Evolutionary conservation across 2,113 vertebrate genomes (phyloP), one percentile per base, ranked within the genome.

Genomic region (Neotragus moschatus): DNA sequence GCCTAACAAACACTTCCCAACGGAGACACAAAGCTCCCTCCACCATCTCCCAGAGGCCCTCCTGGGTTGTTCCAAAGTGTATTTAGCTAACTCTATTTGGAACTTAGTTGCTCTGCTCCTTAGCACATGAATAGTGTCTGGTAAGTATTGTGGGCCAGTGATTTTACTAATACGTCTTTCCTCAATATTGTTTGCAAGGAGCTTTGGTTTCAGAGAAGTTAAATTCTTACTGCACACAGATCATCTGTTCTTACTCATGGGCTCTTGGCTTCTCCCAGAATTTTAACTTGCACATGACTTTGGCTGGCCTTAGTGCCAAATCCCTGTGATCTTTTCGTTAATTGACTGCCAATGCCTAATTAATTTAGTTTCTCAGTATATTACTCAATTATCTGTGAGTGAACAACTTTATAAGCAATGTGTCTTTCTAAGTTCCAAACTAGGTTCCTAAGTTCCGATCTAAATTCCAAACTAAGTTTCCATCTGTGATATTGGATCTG

Each of bases 341-440:
- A 79, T 30, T 43, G 16, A 51, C 55, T 45, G 51, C 93, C 26
- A 26, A 82, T 86, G 45, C 47, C 66, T 77, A 77, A 91, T 79
- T 86, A 84, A 90, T 87, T 98, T 90, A 30, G 14, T 56, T 88
- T 88, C 25, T 85, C 53, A 36, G 45, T 49, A 23, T 63, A 39
- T 49, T 88, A 75, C 23, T 94, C 47, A 53, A 12, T 79, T 53
- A 91, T 51, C 79, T 79, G 49, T 53, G 45, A 61, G 25, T 84
- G n/a, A 77, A 75, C 84, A 47, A 66, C 25, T 89, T 90, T 92
- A 85, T 85, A n/a, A 63, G 45, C 70, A 26, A 2, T 49, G 23
- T 51, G 26, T 84, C 80, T 90, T 94, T 92, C 88, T 90, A 89
- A 75, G 70, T 84, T 91, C 96, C 61, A 97, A 84, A 51, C 84